A percentile compares a stretch with the other conserved stretches of the same genome.
Conservation (phyloP, 2,113 vertebrate species). For the Oxyruncus cristatus region DNA sequence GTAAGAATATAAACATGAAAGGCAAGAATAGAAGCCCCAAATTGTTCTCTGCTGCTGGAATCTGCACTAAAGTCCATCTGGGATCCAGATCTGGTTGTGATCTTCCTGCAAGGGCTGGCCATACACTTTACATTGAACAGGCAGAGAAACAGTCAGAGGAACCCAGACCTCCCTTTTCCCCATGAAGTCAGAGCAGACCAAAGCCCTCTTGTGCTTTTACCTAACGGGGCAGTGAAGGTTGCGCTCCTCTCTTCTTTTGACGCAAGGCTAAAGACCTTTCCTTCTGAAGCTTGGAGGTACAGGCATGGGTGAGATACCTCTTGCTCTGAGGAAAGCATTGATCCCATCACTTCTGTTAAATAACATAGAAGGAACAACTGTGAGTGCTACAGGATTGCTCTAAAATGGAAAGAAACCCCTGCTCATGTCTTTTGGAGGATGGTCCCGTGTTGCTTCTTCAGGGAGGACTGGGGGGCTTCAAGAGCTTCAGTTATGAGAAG, state of each 20-base stretch:
- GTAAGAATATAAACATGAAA: background rate
- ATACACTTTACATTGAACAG: background rate
- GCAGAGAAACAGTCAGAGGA: background rate
- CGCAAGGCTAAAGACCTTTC: background rate
- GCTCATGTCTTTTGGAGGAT: background rate
- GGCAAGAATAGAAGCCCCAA: background rate
- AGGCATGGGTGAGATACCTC: accelerated
- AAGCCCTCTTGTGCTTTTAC: background rate
- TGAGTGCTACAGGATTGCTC: background rate
- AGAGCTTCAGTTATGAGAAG: background rate
- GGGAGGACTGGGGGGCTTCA: accelerated
- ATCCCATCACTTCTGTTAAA: background rate
- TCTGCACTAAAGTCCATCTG: background rate
- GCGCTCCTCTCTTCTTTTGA: background rate
- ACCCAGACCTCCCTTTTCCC: background rate
- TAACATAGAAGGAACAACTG: background rate
- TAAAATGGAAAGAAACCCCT: background rate
- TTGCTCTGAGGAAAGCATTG: background rate
- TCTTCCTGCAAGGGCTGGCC: background rate
- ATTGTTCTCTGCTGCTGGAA: background rate
- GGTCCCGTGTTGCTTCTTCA: background rate
- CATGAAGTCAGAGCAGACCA: background rate
- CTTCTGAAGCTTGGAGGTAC: background rate
- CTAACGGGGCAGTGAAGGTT: background rate
- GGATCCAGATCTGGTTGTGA: background rate